Evolutionary conservation across 2,113 vertebrate genomes (phyloP).

Genomic region (Zosterops hypoxanthus): DNA sequence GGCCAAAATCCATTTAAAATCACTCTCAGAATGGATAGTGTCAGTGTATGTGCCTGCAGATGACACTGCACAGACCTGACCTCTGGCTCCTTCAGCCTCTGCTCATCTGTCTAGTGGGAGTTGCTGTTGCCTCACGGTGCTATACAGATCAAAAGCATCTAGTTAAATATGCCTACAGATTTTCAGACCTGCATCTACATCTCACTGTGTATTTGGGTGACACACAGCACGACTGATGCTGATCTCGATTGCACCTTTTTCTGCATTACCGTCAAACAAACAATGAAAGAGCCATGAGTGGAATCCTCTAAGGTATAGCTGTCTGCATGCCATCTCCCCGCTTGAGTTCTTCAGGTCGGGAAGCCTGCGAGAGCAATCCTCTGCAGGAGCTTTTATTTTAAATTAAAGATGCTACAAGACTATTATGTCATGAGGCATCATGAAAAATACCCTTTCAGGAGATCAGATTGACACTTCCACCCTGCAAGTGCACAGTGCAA

Average conservation of each 20-base stretch:
- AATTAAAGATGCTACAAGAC: constrained; percentile 57
- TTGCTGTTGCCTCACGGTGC: not conserved
- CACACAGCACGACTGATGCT: not conserved
- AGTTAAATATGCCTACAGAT: not conserved
- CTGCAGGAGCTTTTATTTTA: constrained; percentile 37
- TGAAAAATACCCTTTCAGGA: constrained; percentile 20
- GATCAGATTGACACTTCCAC: constrained; percentile 19
- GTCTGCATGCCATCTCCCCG: not conserved
- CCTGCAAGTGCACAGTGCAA: not conserved
- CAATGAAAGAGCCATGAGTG: not conserved
- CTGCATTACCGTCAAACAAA: constrained; percentile 20
- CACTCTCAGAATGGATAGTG: not conserved
- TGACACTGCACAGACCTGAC: not conserved
- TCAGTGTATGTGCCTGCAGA: not conserved
- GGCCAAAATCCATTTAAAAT: not conserved
- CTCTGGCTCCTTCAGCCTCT: constrained; percentile 17
- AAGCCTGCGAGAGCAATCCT: not conserved
- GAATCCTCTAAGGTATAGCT: constrained; percentile 24
- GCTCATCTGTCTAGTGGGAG: not conserved
- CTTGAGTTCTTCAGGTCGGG: not conserved
- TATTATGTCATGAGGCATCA: constrained; percentile 37
- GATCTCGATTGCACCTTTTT: not conserved
- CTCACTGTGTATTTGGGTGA: not conserved
- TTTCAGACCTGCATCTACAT: not conserved
- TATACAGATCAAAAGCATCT: not conserved